These are phyloP conservation scores for Brachypodius melanocephalos DNA, from an alignment of 2,113 vertebrate species.

Conservation along the genomic window DNA sequence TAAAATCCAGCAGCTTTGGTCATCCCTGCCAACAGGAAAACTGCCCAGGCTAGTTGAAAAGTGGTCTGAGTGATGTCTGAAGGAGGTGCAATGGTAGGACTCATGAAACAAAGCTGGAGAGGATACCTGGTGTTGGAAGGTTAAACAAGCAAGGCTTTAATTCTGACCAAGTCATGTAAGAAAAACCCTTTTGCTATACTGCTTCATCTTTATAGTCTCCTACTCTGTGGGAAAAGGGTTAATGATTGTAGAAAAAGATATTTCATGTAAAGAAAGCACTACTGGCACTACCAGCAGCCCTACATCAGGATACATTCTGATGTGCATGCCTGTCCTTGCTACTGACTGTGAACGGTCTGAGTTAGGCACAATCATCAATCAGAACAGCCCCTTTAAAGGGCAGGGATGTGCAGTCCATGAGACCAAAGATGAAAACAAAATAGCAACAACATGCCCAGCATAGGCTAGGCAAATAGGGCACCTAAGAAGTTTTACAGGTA, in stretches of 20 bases:
- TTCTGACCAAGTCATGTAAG: not conserved
- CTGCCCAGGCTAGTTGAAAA: not conserved
- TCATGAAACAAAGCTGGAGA: not conserved
- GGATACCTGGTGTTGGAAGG: not conserved
- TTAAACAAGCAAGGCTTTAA: not conserved
- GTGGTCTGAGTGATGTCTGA: not conserved
- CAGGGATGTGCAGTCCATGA: not conserved
- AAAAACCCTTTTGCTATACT: not conserved
- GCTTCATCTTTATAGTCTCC: not conserved
- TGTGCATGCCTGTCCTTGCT: not conserved
- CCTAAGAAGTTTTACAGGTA: not conserved
- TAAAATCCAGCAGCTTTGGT: not conserved
- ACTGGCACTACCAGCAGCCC: not conserved
- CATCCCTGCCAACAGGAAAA: not conserved
- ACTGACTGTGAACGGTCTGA: not conserved
- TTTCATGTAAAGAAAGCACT: not conserved
- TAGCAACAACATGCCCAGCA: not conserved
- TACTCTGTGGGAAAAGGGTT: not conserved
- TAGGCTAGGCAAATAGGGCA: not conserved
- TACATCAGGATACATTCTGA: not conserved
- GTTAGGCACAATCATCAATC: not conserved
- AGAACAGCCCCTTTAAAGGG: not conserved
- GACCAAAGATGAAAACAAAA: not conserved
- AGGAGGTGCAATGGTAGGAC: not conserved
- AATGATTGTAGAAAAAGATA: not conserved